phyloP scores from a whole-genome alignment of 30 jellyfish, hydroid and myxozoan species.

The Hydractinia symbiolongicarpus region DNA sequence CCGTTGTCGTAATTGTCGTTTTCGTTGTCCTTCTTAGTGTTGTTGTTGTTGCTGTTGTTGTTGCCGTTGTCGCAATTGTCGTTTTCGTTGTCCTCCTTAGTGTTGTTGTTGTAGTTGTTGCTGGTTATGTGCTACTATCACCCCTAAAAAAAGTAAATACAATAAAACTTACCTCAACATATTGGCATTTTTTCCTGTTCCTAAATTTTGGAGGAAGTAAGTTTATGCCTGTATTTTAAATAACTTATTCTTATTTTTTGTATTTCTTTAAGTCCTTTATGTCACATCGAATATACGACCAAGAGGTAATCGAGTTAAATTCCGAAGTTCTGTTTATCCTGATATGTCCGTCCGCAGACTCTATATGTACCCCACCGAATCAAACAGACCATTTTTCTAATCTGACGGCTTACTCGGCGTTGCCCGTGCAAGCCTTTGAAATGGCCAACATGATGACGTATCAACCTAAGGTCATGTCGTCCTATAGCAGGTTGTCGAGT shows the following conservation, averaged over 20 bases:
- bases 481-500: constrained; percentile 85
- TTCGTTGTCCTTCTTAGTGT: neutral
- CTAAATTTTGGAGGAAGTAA: too few relatives aligned
- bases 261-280: constrained; percentile 43
- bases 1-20: neutral
- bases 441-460: constrained; percentile 79
- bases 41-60: neutral
- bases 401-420: constrained; percentile 61
- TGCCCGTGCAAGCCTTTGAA: constrained; percentile 93
- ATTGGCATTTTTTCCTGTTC: too few relatives aligned
- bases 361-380: constrained; percentile 90
- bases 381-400: constrained; percentile 77
- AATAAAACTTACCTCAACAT: too few relatives aligned
- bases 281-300: constrained; percentile 84
- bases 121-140: too few relatives aligned
- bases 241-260: neutral
- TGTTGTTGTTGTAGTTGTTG: too few relatives aligned
- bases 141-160: too few relatives aligned
- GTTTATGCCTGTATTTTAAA: too few relatives aligned
- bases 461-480: constrained; percentile 90
- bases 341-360: constrained; percentile 84
- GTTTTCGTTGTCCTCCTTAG: neutral
- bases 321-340: constrained; percentile 66
- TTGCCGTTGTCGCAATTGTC: neutral
- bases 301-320: constrained; percentile 90